These are phyloP conservation scores for Hypanus sabinus DNA, from an alignment of 2,113 vertebrate species.

Conservation along the genomic window DNA sequence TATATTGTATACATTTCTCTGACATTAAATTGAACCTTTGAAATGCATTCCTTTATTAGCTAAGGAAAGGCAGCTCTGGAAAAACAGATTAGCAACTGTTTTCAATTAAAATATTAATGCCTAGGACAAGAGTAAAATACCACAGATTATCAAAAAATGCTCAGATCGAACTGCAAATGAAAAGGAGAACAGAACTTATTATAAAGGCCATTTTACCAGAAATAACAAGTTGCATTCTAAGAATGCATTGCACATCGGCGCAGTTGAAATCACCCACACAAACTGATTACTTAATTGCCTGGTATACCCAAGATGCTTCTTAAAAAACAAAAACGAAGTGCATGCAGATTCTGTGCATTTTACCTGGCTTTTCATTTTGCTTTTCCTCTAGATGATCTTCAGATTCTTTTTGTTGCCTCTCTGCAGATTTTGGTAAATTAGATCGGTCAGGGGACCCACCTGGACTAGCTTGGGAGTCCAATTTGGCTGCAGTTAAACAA, in stretches of 20 bases:
- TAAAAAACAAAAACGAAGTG: not conserved
- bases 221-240: too few species aligned
- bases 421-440: slow-evolving; percentile 28
- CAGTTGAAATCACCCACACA: not conserved
- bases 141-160: too few species aligned
- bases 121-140: too few species aligned
- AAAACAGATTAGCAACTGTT: not conserved
- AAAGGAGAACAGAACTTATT: too few species aligned
- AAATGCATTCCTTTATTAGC: not conserved
- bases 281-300: not conserved
- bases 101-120: not conserved
- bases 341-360: not conserved
- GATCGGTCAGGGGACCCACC: slow-evolving; percentile 1
- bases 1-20: too few species aligned
- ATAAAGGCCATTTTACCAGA: too few species aligned
- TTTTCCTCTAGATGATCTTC: not conserved
- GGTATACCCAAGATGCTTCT: not conserved
- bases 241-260: not conserved
- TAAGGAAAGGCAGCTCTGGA: not conserved
- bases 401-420: slow-evolving; percentile 37
- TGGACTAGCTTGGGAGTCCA: slow-evolving; percentile 40
- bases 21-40: too few species aligned
- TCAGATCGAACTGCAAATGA: too few species aligned
- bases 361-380: not conserved
- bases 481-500: not conserved